These are phyloP conservation scores for Heliconius hortense DNA, from an alignment of 2,888 invertebrate species.

Conservation along the genomic window DNA sequence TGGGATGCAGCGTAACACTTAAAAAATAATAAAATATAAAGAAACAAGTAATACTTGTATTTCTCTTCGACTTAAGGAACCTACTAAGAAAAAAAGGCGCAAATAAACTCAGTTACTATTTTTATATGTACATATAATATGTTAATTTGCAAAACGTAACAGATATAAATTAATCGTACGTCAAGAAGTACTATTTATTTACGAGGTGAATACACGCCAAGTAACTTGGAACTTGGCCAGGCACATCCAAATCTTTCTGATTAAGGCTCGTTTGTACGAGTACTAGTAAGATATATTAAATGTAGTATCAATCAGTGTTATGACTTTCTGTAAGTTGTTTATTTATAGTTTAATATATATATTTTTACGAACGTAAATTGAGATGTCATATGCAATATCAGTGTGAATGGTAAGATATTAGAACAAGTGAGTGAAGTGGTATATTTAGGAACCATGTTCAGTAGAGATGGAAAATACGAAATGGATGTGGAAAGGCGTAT, in stretches of 20 bases:
- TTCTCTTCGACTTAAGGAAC: not conserved
- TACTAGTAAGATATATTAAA: constrained; percentile 6
- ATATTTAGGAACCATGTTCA: no score
- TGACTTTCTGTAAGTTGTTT: not conserved
- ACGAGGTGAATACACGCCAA: constrained; percentile 32
- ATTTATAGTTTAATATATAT: not conserved
- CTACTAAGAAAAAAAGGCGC: not conserved
- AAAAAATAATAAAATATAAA: no score
- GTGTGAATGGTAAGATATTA: no score
- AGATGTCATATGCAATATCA: no score
- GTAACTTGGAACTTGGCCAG: constrained; percentile 31
- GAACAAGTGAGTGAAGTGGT: no score
- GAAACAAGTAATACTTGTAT: not conserved
- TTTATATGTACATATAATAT: constrained; percentile 1
- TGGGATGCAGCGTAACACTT: no score
- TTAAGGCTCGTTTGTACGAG: constrained; percentile 19
- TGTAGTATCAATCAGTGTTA: not conserved
- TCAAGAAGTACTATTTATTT: constrained; percentile 31
- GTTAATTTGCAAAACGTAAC: constrained; percentile 17
- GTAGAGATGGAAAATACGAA: no score
- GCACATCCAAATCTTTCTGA: constrained; percentile 29
- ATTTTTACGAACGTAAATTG: not conserved
- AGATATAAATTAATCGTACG: constrained; percentile 24
- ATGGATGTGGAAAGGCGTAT: no score
- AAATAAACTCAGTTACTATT: not conserved